Base-by-base conservation (phyloP, 2,888 invertebrate genomes). In the Ischnura elegans region DNA sequence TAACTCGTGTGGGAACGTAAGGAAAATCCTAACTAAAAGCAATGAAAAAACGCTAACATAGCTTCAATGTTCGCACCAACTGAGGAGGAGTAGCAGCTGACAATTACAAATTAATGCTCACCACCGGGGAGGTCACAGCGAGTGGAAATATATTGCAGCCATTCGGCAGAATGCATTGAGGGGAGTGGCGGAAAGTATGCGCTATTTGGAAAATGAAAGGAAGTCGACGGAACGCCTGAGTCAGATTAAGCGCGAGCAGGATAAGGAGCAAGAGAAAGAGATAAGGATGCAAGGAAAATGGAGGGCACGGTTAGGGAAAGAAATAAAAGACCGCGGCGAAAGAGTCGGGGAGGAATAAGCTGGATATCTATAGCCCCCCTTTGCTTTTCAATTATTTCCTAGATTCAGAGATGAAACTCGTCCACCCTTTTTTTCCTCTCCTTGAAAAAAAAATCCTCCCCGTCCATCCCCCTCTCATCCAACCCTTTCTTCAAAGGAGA, bases 351-450 rank as follows among this genome's bases (percentile, higher is more conserved):
- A 76, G 76, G 36, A 76, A 76, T 76, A 10, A 76, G 76, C 8
- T 0, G 76, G 76, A 76, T 76, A 76, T 76, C 76, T 36, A 76
- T 76, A 29, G 76, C 76, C 36, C 76, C 76, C 76, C 36, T 76
- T 76, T 36, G 36, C 76, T 76, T 76, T 76, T 76, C 76, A 76
- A 76, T 76, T 76, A 76, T 76, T 76, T 76, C 76, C 76, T 76
- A 76, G 76, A 36, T 36, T 76, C 76, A 76, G 36, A 76, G 29
- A 76, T 76, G 76, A 76, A 76, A 76, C 76, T 76, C 76, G 13
- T 76, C 76, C 76, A 76, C 25, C 4, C 25, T 36, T 61, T 76
- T 36, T 76, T 76, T 76, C 5, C 5, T 25, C 61, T 25, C 61
- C 36, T 4, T 3, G 16, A 76, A 76, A 66, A 76, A 76, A 61